phyloP scores from a whole-genome alignment of 2,113 vertebrate genomes.

The Phycodurus eques region DNA sequence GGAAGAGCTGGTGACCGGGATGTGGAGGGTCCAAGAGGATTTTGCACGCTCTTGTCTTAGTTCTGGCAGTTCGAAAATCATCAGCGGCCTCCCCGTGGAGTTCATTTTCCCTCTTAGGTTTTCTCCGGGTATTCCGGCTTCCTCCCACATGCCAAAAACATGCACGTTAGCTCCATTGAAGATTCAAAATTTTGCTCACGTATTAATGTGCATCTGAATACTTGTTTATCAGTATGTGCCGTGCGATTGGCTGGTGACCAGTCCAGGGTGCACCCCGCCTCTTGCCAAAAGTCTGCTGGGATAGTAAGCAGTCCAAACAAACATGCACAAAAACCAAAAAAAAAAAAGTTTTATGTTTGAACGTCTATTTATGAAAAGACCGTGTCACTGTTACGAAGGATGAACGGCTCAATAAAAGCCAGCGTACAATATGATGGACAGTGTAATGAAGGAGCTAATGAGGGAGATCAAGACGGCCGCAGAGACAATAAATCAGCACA shows the following conservation, averaged over 20 bases:
- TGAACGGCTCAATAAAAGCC: constrained; percentile 40
- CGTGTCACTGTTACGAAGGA: constrained; percentile 34
- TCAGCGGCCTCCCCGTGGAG: too few relatives aligned
- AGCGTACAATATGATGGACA: constrained; percentile 56
- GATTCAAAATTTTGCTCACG: background rate
- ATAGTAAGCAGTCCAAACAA: background rate
- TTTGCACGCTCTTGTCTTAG: too few relatives aligned
- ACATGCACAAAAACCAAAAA: background rate
- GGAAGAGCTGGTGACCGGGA: too few relatives aligned
- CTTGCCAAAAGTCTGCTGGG: background rate
- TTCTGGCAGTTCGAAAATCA: too few relatives aligned
- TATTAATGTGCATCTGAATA: background rate
- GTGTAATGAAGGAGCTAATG: constrained; percentile 72
- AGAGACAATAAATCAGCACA: constrained; percentile 70
- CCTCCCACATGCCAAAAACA: constrained; percentile 11
- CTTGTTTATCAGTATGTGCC: background rate
- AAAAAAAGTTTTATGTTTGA: background rate
- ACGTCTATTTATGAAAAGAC: constrained; percentile 13
- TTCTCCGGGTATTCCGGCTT: too few relatives aligned
- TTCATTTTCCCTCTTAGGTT: too few relatives aligned
- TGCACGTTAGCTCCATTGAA: constrained; percentile 1
- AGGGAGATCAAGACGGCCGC: constrained; percentile 62
- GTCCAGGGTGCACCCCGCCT: too few relatives aligned
- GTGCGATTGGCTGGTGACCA: too few relatives aligned
- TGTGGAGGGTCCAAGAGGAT: too few relatives aligned